Evolutionary conservation across 2,888 invertebrate genomes (phyloP), one percentile per base, ranked within the genome.

Genomic region (Polylopha cassiicola): DNA sequence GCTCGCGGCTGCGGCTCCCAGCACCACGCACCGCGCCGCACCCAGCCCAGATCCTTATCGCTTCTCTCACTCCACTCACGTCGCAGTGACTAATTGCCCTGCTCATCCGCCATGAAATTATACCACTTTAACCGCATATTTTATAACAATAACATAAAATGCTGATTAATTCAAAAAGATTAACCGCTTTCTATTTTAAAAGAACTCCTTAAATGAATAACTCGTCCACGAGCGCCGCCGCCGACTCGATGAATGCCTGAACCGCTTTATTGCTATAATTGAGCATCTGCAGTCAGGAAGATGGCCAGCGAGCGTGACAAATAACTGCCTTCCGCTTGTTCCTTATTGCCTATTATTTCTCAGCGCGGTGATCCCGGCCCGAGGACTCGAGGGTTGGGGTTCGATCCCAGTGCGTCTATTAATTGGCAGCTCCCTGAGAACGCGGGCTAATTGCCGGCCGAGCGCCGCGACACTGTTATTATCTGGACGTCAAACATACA

Each of bases 21-120:
- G 31, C 32, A n/a, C 32, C n/a, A n/a, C n/a, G n/a, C n/a, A n/a
- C n/a, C n/a, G n/a, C n/a, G n/a, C n/a, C n/a, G n/a, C n/a, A n/a
- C n/a, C n/a, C 51, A 45, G 43, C 43, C 39, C 31, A 54, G 74
- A 75, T 76, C 45, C 50, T 48, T 63, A 67, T 67, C 70, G 46
- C 55, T 61, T 63, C 65, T 59, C 58, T 55, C 51, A 51, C 60
- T 59, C 64, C 75, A 73, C 75, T 78, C 75, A 75, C 77, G 71
- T 74, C 63, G 59, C 51, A 58, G 55, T 65, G 65, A 72, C 75
- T 81, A 80, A 80, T 81, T 79, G 72, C 72, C 41, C 51, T 60
- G 69, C 57, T 61, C 73, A 69, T 58, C 61, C 56, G 58, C 76
- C 78, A 61, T 77, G 72, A 78, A 80, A 81, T 79, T 73, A 79